Conservation (phyloP, 2,797 vertebrate species). For the Neomorphus geoffroyi region DNA sequence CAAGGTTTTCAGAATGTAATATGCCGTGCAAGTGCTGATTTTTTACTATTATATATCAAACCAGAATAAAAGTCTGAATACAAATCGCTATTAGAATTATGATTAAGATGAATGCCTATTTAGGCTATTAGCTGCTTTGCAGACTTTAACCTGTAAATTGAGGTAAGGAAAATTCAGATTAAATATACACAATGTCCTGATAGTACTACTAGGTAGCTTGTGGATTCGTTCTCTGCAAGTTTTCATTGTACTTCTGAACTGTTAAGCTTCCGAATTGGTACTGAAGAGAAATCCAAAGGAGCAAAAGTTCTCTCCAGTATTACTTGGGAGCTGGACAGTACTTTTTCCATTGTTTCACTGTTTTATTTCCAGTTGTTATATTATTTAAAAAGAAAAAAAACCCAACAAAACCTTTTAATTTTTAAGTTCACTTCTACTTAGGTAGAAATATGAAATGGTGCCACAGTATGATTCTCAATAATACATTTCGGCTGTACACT, state of each 20-base stretch:
- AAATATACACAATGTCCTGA: background rate
- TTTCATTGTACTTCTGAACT: background rate
- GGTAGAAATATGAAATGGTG: background rate
- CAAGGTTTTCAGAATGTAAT: background rate
- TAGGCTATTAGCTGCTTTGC: background rate
- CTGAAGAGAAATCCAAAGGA: background rate
- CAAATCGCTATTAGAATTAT: background rate
- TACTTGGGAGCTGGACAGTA: background rate
- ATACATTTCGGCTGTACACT: background rate
- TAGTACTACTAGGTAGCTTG: background rate
- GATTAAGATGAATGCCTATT: background rate
- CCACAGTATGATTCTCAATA: background rate
- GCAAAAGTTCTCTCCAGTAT: background rate
- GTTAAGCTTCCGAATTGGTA: background rate
- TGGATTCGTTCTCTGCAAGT: background rate
- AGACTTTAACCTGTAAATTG: background rate
- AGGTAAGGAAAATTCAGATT: background rate
- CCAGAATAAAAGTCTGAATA: background rate
- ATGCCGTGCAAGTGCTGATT: background rate
- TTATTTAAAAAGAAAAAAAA: background rate
- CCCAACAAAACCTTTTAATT: rapidly evolving
- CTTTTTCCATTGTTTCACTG: background rate
- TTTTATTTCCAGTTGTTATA: background rate
- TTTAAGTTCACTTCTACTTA: background rate
- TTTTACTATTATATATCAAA: background rate